Base-by-base conservation (phyloP, 1,140 invertebrate species). In the Drosophila sechellia region DNA sequence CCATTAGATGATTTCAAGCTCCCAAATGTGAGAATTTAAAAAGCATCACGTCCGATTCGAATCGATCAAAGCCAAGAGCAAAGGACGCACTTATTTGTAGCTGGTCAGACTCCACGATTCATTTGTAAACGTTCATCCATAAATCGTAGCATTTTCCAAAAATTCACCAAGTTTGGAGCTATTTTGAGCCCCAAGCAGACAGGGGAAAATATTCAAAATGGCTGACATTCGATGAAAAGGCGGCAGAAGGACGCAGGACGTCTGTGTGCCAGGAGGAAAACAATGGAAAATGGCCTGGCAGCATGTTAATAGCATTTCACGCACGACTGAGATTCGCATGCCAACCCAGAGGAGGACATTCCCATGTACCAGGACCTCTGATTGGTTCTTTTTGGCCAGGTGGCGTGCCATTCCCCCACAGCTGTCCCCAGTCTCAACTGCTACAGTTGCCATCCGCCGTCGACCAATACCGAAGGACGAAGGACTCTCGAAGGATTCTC, bases 191-290 rank as follows among this genome's bases (percentile, higher is more conserved):
- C 37, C 25, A 25, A 22, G 46, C 71, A 72, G 64, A 73, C 79
- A 66, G 66, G 55, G 63, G 46, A 74, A 49, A 80, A 89, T 84
- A 87, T 90, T 90, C 87, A 90, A 90, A 90, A 90, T 90, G 87
- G 87, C 87, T 66, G 87, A 83, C 87, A 71, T 61, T 69, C 56
- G 48, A n/a, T 48, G 31, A 61, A 57, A 46, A 58, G 42, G 55
- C 22, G 55, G 37, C 11, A 35, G 31, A 48, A 34, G 34, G 53
- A 58, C 37, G 20, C n/a, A 42, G 60, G 42, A 54, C 52, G 63
- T 54, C 17, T 66, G 15, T 55, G 70, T 20, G 46, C 39, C 40
- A 6, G 40, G 40, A 50, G 59, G 45, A 65, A 85, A 73, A 86
- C 84, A 87, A 87, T 77, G 66, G 57, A 65, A 72, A 49, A 64